Evolutionary conservation across 64 coral and sea anemone genomes (phyloP), one percentile per base, ranked within the genome.

Genomic region (Anthopleura sola): DNA sequence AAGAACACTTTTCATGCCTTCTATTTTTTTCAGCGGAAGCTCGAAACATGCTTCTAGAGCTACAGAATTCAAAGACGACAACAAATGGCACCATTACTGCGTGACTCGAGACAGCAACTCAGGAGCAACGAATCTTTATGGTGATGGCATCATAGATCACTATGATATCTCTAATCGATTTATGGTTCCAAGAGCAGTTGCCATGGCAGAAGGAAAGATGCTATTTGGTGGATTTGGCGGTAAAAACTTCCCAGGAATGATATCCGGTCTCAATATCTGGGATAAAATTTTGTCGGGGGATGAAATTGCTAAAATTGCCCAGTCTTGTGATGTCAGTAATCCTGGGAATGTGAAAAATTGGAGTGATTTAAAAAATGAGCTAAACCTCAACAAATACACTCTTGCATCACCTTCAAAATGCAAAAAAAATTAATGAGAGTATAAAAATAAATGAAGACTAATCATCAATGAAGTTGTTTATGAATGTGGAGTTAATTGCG

Each of bases 281-380:
- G 78, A 48, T 6, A 10, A 37, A 23, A 53, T 81, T 46, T 29
- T 81, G 26, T 24, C 38, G 8, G 78, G 48, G 5, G 78, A 81
- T 13, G 78, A 81, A 24, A 81, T 81, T 46, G 20, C 38, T 46
- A 48, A 48, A 14, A 46, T 81, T 11, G 38, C 38, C 48, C 39
- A 40, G 37, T 40, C 78, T 10, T 81, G 78, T 53, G 78, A 36
- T 48, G 39, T 14, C 16, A 53, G 14, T 71, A 33, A 32, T 32
- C 66, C 19, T 16, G 78, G 78, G 18, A 81, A 81, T 81, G 78
- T 81, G 12, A 40, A 81, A 23, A 29, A 81, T 3, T 81, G 76
- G 76, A 21, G 34, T 79, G 76, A 79, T 16, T 38, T 79, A 21
- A 79, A 39, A 14, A 48, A 79, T 39, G 21, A 62, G 23, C 11